A percentile compares a stretch with the other conserved stretches of the same genome.
Evolutionary conservation across 2,113 vertebrate genomes (phyloP).

Genomic region (Orycteropus afer): DNA sequence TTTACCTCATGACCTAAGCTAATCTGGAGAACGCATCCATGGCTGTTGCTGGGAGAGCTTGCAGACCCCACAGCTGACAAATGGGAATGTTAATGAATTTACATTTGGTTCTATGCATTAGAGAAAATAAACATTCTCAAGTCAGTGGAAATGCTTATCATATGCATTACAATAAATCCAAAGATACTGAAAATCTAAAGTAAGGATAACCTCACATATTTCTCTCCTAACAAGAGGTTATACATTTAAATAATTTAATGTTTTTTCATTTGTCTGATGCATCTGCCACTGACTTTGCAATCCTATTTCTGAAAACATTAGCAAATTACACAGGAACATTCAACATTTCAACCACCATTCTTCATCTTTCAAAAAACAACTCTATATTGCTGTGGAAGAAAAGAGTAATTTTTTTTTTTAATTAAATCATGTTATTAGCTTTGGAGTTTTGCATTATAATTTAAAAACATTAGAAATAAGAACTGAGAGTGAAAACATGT

Average conservation of each 20-base stretch:
- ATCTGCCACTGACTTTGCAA: neutral
- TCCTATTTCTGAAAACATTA: conserved; percentile 33
- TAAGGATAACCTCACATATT: neutral
- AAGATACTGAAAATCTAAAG: neutral
- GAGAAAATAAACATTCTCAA: neutral
- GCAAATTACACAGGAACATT: neutral
- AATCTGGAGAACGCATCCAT: neutral
- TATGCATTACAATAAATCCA: neutral
- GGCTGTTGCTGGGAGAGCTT: neutral
- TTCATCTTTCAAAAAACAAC: neutral
- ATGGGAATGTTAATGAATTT: neutral
- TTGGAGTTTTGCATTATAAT: neutral
- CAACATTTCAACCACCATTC: neutral
- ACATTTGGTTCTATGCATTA: neutral
- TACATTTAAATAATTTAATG: neutral
- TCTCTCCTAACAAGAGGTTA: conserved; percentile 20
- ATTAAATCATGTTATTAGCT: conserved; percentile 1
- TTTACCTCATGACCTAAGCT: neutral
- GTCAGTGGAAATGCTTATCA: neutral
- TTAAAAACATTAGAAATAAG: conserved; percentile 9
- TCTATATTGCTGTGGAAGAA: neutral
- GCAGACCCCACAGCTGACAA: neutral
- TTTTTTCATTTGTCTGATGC: neutral
- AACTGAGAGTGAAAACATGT: neutral
- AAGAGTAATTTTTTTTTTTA: neutral